Evolutionary conservation across 2,113 vertebrate genomes (phyloP).

Genomic region (Lophotis ruficrista): DNA sequence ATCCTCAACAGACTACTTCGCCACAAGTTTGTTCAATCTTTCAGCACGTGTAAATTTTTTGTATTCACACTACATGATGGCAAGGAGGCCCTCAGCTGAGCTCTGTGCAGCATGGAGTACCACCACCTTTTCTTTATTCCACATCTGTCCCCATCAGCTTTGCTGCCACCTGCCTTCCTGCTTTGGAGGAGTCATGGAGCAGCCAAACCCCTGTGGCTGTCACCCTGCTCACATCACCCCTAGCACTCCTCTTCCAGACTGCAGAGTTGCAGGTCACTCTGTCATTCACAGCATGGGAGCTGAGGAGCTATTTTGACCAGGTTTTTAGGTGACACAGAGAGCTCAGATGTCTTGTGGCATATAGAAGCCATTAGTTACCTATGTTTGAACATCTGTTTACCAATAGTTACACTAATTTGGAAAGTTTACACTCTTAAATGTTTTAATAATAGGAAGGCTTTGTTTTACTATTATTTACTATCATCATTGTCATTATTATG

Average conservation of each 20-base stretch:
- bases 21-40: background rate
- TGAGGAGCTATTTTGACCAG: background rate
- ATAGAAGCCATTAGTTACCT: background rate
- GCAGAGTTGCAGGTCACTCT: background rate
- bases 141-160: background rate
- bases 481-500: background rate
- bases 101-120: background rate
- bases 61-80: fast-evolving
- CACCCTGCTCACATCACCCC: background rate
- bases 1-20: background rate
- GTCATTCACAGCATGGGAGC: background rate
- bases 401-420: background rate
- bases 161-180: background rate
- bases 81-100: background rate
- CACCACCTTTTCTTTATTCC: background rate
- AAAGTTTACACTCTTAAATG: background rate
- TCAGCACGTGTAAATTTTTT: background rate
- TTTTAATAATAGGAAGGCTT: background rate
- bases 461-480: background rate
- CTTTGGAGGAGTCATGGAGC: background rate
- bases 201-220: background rate
- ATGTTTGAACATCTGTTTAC: background rate
- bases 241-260: background rate
- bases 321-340: background rate
- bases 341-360: background rate